phyloP scores from a whole-genome alignment of 2,797 vertebrate species.

The Chelon labrosus region DNA sequence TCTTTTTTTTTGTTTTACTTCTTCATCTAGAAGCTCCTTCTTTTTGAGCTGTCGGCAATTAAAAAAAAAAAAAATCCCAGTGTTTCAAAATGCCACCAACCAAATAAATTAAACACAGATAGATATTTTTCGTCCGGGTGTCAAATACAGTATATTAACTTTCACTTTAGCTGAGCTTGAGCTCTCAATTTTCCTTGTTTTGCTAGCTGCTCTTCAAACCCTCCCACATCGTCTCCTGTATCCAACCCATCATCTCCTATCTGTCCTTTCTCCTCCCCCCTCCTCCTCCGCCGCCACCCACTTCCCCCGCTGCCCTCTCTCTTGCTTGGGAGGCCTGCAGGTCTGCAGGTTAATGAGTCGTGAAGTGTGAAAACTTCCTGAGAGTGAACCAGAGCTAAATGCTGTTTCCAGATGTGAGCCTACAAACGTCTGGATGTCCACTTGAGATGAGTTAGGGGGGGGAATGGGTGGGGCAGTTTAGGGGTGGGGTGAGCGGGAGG shows the following conservation, averaged over 20 bases:
- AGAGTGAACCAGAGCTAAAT: slow-evolving; percentile 83
- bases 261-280: slow-evolving; percentile 28
- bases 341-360: slow-evolving; percentile 91
- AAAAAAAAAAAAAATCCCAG: background rate
- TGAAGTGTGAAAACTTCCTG: slow-evolving; percentile 98
- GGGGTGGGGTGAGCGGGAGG: slow-evolving; percentile 15
- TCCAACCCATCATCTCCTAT: slow-evolving; percentile 42
- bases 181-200: slow-evolving; percentile 33
- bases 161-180: slow-evolving; percentile 1
- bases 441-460: slow-evolving; percentile 53
- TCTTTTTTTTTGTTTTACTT: slow-evolving; percentile 15
- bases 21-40: slow-evolving; percentile 5
- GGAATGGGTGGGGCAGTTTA: slow-evolving; percentile 3
- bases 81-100: slow-evolving; percentile 22
- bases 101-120: slow-evolving; percentile 19
- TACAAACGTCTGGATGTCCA: slow-evolving; percentile 57
- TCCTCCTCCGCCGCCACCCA: slow-evolving; percentile 1
- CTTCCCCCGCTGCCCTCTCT: slow-evolving; percentile 49
- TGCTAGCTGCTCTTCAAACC: slow-evolving; percentile 9
- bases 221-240: slow-evolving; percentile 40
- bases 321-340: slow-evolving; percentile 64
- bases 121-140: background rate
- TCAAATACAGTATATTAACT: slow-evolving; percentile 18
- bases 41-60: slow-evolving; percentile 8
- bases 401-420: slow-evolving; percentile 91